These are phyloP conservation scores for Diorhabda sublineata DNA, from an alignment of 1,140 invertebrate species.

Conservation along the genomic window DNA sequence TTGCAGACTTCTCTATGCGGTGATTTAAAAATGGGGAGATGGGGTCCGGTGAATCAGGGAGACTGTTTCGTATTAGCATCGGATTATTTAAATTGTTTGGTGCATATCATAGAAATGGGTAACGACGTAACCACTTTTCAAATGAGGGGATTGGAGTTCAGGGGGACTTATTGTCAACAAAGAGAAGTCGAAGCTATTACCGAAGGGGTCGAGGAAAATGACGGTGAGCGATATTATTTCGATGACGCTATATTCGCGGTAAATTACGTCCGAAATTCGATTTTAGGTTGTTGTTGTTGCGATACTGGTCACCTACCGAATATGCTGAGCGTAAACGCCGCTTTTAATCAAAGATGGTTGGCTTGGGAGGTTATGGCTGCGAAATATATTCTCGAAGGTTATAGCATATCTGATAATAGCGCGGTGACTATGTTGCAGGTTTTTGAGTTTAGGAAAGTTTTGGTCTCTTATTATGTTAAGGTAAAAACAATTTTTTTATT, in stretches of 20 bases:
- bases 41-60: slow-evolving; percentile 88
- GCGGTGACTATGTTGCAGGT: slow-evolving; percentile 95
- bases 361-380: slow-evolving; percentile 94
- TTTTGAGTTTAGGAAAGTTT: slow-evolving; percentile 93
- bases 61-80: slow-evolving; percentile 97
- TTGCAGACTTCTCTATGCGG: slow-evolving; percentile 95
- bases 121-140: slow-evolving; percentile 99
- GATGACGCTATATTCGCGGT: no score
- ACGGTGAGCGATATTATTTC: slow-evolving; percentile 54
- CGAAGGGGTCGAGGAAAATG: slow-evolving; percentile 92
- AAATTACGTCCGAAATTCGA: no score
- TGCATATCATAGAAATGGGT: slow-evolving; percentile 97
- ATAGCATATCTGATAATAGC: slow-evolving; percentile 96
- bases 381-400: slow-evolving; percentile 96
- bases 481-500: slow-evolving; percentile 48
- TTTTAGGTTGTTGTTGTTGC: slow-evolving; percentile 77
- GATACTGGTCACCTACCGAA: slow-evolving; percentile 89
- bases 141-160: slow-evolving; percentile 93
- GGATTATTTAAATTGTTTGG: slow-evolving; percentile 95
- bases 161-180: slow-evolving; percentile 98
- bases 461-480: slow-evolving; percentile 98
- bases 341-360: slow-evolving; percentile 94
- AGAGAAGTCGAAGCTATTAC: slow-evolving; percentile 96
- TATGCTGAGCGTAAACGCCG: slow-evolving; percentile 88
- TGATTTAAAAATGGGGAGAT: slow-evolving; percentile 83